Evolutionary conservation across 2,113 vertebrate genomes (phyloP).

Genomic region (Percina caprodes): DNA sequence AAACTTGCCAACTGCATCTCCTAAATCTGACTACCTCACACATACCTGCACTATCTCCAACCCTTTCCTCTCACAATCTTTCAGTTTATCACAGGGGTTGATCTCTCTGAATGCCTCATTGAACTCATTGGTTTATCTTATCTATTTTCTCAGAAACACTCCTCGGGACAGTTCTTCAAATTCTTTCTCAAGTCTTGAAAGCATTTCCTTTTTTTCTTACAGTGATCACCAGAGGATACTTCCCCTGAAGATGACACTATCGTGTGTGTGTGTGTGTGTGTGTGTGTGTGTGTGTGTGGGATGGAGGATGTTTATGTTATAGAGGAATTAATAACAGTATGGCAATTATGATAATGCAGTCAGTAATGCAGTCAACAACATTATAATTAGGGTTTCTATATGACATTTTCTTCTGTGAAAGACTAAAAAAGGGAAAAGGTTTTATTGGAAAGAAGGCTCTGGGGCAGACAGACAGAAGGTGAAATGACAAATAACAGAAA

Average conservation of each 20-base stretch:
- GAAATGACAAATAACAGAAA: slow-evolving; percentile 59
- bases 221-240: slow-evolving; percentile 57
- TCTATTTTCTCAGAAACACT: slow-evolving; percentile 80
- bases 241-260: slow-evolving; percentile 43
- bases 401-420: slow-evolving; percentile 2
- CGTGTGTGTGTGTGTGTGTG: slow-evolving; percentile 5
- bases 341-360: slow-evolving; percentile 28
- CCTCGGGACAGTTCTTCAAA: slow-evolving; percentile 76
- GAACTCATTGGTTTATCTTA: slow-evolving; percentile 79
- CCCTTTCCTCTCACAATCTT: slow-evolving; percentile 55
- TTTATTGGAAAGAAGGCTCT: background rate
- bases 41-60: slow-evolving; percentile 70
- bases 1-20: slow-evolving; percentile 74
- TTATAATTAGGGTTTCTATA: slow-evolving; percentile 6
- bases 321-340: slow-evolving; percentile 23
- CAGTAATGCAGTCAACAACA: background rate
- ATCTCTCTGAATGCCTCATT: slow-evolving; percentile 77
- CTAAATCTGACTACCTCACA: slow-evolving; percentile 78
- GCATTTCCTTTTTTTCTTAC: slow-evolving; percentile 50
- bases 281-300: background rate
- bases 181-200: slow-evolving; percentile 73
- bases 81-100: slow-evolving; percentile 67
- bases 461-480: slow-evolving; percentile 42
- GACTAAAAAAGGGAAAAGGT: background rate
- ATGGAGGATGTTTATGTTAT: slow-evolving; percentile 51